A percentile compares a stretch with the other conserved stretches of the same genome.
These are phyloP conservation scores for Amiota mariae DNA, from an alignment of 2,888 invertebrate genomes.

Conservation along the genomic window DNA sequence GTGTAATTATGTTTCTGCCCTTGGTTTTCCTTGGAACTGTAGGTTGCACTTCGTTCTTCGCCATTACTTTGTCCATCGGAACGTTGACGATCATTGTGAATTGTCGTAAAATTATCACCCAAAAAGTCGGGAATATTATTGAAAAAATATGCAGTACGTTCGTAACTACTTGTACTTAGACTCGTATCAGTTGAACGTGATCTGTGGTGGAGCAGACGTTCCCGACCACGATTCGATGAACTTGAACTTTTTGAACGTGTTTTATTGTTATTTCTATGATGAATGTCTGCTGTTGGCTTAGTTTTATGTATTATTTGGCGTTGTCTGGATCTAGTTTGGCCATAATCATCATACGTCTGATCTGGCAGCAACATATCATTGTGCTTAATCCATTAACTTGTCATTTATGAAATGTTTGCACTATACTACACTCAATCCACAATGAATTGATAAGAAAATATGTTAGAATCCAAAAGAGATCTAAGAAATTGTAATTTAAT, in stretches of 20 bases:
- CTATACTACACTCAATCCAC: too few species aligned
- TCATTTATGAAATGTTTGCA: slow-evolving; percentile 10
- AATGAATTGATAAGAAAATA: not conserved
- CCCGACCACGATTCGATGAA: slow-evolving; percentile 18
- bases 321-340: slow-evolving; percentile 33
- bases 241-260: slow-evolving; percentile 45
- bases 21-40: slow-evolving; percentile 42
- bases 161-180: slow-evolving; percentile 54
- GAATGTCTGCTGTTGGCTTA: not conserved
- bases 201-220: slow-evolving; percentile 32
- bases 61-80: slow-evolving; percentile 32
- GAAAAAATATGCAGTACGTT: slow-evolving; percentile 66
- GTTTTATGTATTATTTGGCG: slow-evolving; percentile 23
- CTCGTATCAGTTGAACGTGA: slow-evolving; percentile 21
- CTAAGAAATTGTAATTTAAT: too few species aligned
- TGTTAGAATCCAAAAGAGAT: too few species aligned
- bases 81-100: slow-evolving; percentile 36
- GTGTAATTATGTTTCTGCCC: not conserved
- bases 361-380: slow-evolving; percentile 82
- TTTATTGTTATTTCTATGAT: slow-evolving; percentile 17
- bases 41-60: slow-evolving; percentile 31
- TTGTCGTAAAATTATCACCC: slow-evolving; percentile 57
- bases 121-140: slow-evolving; percentile 69
- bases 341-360: slow-evolving; percentile 81
- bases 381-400: slow-evolving; percentile 41